Conservation (phyloP, 1,140 invertebrate species). For the Drusus annulatus region DNA sequence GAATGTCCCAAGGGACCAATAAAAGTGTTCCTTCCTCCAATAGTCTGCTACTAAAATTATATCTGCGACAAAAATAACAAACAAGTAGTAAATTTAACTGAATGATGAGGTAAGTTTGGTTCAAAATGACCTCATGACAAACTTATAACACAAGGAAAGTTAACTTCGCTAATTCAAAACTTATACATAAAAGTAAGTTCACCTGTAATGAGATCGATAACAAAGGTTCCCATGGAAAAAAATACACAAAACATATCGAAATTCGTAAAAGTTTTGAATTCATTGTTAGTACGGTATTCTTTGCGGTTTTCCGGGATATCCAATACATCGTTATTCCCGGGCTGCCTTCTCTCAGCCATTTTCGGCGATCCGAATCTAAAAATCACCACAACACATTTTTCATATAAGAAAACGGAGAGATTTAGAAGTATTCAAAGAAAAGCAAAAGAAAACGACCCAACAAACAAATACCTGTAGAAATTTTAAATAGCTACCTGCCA, state of each 20-base stretch:
- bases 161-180: neutral
- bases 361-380: conserved; percentile 34
- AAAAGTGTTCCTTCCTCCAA: conserved; percentile 63
- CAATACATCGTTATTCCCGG: conserved; percentile 16
- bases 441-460: conserved; percentile 22
- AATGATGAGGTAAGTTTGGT: neutral
- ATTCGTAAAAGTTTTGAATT: conserved; percentile 43
- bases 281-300: conserved; percentile 28
- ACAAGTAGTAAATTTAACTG: neutral
- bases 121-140: neutral
- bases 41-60: conserved; percentile 64
- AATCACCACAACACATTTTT: conserved; percentile 12
- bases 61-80: conserved; percentile 35
- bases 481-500: conserved; percentile 23
- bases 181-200: conserved; percentile 32
- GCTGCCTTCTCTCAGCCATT: conserved; percentile 41
- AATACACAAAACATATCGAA: conserved; percentile 63
- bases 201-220: conserved; percentile 66
- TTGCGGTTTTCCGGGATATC: conserved; percentile 30
- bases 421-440: neutral
- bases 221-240: conserved; percentile 63
- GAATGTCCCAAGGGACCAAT: conserved; percentile 67
- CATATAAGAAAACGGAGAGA: conserved; percentile 17
- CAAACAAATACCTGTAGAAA: conserved; percentile 27
- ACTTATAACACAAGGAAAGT: neutral